These are phyloP conservation scores for Liopterus haemorrhoidalis DNA, from an alignment of 2,888 invertebrate genomes.

Conservation along the genomic window DNA sequence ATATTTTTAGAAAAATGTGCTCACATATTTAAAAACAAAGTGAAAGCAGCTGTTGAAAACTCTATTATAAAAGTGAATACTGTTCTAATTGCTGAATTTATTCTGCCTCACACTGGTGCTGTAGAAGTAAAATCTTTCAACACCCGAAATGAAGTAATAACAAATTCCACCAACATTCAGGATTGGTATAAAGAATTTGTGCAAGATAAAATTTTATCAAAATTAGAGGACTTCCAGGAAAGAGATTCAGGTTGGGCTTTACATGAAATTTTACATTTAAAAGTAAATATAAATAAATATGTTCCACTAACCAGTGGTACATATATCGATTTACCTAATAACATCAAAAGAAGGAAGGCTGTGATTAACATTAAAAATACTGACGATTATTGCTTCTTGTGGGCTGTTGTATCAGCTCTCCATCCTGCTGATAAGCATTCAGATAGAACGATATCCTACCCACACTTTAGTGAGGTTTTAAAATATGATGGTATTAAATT, in stretches of 20 bases:
- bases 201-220: slow-evolving; percentile 17
- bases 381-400: slow-evolving; percentile 28
- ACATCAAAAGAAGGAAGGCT: slow-evolving; percentile 26
- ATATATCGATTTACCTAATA: slow-evolving; percentile 24
- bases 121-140: slow-evolving; percentile 28
- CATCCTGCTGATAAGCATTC: slow-evolving; percentile 17
- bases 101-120: slow-evolving; percentile 4
- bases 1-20: slow-evolving; percentile 1
- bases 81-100: slow-evolving; percentile 6
- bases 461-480: slow-evolving; percentile 22
- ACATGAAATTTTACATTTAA: slow-evolving; percentile 25
- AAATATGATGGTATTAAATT: slow-evolving; percentile 27
- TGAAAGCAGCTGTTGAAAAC: neutral
- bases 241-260: slow-evolving; percentile 31
- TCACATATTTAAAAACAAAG: slow-evolving; percentile 1
- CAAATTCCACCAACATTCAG: slow-evolving; percentile 25
- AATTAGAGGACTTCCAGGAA: slow-evolving; percentile 31
- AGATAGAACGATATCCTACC: slow-evolving; percentile 19
- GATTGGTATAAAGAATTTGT: slow-evolving; percentile 26
- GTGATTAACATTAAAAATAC: slow-evolving; percentile 31
- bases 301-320: slow-evolving; percentile 22
- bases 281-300: slow-evolving; percentile 22
- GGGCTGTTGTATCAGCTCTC: slow-evolving; percentile 25
- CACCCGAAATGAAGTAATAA: slow-evolving; percentile 27
- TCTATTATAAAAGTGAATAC: slow-evolving; percentile 7